A percentile compares a stretch with the other conserved stretches of the same genome.
phyloP scores from a whole-genome alignment of 2,797 vertebrate genomes.

The Anguilla marmorata region DNA sequence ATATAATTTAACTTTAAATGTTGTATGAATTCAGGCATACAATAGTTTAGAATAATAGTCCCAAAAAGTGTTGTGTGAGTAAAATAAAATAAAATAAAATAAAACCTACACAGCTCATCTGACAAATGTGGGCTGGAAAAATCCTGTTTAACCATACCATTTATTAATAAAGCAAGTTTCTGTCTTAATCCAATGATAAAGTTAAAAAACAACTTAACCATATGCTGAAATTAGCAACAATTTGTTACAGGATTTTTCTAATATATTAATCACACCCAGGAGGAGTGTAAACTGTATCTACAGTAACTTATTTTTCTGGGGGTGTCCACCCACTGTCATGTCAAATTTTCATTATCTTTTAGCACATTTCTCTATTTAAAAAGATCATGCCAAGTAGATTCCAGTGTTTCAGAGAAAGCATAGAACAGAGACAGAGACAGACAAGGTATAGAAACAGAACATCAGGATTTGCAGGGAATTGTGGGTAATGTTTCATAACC shows the following conservation, averaged over 20 bases:
- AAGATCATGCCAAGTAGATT: background rate
- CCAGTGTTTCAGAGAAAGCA: background rate
- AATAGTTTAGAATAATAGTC: background rate
- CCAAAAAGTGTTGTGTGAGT: background rate
- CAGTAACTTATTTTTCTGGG: conserved; percentile 9
- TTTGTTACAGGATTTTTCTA: conserved; percentile 25
- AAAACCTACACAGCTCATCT: background rate
- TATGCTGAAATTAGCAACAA: conserved; percentile 24
- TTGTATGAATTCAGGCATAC: background rate
- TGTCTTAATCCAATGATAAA: conserved; percentile 18
- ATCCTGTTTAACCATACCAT: conserved; percentile 7
- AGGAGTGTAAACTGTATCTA: conserved; percentile 9
- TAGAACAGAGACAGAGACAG: background rate
- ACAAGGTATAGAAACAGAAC: background rate
- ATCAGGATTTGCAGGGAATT: background rate
- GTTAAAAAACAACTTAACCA: conserved; percentile 1
- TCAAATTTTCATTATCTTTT: conserved; percentile 9
- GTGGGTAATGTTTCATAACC: background rate
- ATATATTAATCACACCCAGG: conserved; percentile 23
- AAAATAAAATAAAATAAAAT: background rate
- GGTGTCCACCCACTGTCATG: conserved; percentile 33
- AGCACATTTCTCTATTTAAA: background rate
- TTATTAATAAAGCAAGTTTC: conserved; percentile 3
- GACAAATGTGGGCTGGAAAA: conserved; percentile 25
- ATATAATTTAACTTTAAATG: background rate